A percentile compares a stretch with the other conserved stretches of the same genome.
Conservation (phyloP, 2,888 invertebrate species). For the Parelbella ahira region DNA sequence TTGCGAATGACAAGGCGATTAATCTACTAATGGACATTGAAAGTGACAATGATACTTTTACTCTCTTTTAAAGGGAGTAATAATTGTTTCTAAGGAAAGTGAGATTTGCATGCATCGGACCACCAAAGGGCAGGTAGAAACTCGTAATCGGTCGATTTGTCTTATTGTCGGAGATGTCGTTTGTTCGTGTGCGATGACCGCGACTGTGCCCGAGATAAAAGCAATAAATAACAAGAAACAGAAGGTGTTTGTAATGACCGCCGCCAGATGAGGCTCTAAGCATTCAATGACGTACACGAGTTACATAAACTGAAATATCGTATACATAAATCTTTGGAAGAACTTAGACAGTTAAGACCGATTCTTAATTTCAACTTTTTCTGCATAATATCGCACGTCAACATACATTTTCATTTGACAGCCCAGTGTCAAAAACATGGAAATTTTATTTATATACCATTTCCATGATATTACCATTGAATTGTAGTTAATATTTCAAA, state of each 20-base stretch:
- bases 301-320: too few species aligned
- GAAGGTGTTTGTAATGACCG: conserved; percentile 70
- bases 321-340: too few species aligned
- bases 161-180: conserved; percentile 75
- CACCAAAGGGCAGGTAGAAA: conserved; percentile 73
- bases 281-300: conserved; percentile 46
- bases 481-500: too few species aligned
- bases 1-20: conserved; percentile 61
- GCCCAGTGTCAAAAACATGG: too few species aligned
- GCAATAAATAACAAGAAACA: conserved; percentile 74
- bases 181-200: conserved; percentile 74
- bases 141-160: conserved; percentile 76
- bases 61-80: conserved; percentile 59
- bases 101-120: conserved; percentile 64
- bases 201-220: conserved; percentile 74
- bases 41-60: conserved; percentile 62
- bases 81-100: conserved; percentile 52
- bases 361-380: too few species aligned
- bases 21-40: conserved; percentile 60
- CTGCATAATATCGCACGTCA: too few species aligned
- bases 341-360: too few species aligned
- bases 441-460: too few species aligned
- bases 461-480: too few species aligned
- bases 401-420: too few species aligned
- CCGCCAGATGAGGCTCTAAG: conserved; percentile 61